Percentiles rank a stretch among this genome's conserved stretches.
Evolutionary conservation across 2,888 invertebrate genomes (phyloP).

Genomic region (Tiphia femorata): DNA sequence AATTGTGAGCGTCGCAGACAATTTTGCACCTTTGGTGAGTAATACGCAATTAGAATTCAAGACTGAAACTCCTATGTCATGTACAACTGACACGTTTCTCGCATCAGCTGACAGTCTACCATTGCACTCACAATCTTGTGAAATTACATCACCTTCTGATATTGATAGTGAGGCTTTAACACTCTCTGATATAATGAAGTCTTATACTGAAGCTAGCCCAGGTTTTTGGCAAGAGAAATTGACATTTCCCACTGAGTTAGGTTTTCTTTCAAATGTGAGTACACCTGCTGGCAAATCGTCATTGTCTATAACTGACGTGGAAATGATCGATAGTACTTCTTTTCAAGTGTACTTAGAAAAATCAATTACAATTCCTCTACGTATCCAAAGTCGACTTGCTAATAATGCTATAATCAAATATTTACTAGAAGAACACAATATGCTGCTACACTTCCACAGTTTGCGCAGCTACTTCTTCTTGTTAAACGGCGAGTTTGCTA

Average conservation of each 20-base stretch:
- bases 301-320: slow-evolving; percentile 59
- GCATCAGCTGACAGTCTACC: slow-evolving; percentile 52
- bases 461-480: slow-evolving; percentile 84
- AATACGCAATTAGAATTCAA: neutral
- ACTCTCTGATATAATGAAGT: slow-evolving; percentile 6
- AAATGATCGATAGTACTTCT: slow-evolving; percentile 63
- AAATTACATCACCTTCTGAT: slow-evolving; percentile 49
- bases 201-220: slow-evolving; percentile 19
- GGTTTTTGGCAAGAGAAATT: slow-evolving; percentile 35
- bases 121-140: slow-evolving; percentile 48
- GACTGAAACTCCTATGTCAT: slow-evolving; percentile 63
- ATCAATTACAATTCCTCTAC: slow-evolving; percentile 78
- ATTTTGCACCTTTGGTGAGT: neutral
- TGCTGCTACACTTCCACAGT: slow-evolving; percentile 80
- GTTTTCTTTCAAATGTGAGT: slow-evolving; percentile 21
- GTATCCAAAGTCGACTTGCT: slow-evolving; percentile 78
- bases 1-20: neutral
- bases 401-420: slow-evolving; percentile 81
- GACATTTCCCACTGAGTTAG: neutral
- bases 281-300: slow-evolving; percentile 36
- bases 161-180: slow-evolving; percentile 37
- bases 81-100: slow-evolving; percentile 62
- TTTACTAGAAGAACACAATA: slow-evolving; percentile 76
- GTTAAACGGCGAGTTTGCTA: slow-evolving; percentile 84
- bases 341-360: slow-evolving; percentile 74